phyloP scores from a whole-genome alignment of 2,888 invertebrate species.

The Autographa gamma region DNA sequence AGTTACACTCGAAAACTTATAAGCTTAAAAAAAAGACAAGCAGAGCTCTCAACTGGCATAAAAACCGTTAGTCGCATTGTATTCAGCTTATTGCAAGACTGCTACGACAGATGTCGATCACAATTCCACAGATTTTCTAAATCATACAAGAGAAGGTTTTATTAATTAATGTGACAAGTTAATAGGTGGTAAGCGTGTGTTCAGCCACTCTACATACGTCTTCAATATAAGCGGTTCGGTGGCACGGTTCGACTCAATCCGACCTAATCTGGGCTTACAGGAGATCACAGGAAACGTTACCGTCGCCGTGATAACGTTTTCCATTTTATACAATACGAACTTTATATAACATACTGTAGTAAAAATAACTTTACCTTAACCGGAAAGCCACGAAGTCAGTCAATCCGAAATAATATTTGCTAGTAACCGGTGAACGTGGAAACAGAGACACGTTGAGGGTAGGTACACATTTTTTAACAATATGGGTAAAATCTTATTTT shows the following conservation, averaged over 20 bases:
- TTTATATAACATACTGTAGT: constrained; percentile 39
- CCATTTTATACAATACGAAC: constrained; percentile 68
- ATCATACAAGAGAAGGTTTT: constrained; percentile 17
- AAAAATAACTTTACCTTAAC: constrained; percentile 21
- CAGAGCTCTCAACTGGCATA: background rate
- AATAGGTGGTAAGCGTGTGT: constrained; percentile 64
- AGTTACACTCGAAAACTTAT: background rate
- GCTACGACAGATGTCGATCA: no score
- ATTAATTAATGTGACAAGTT: constrained; percentile 64
- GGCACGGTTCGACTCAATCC: constrained; percentile 73
- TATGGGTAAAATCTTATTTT: no score
- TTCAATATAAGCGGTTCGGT: constrained; percentile 69
- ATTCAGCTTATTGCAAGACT: background rate
- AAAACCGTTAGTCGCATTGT: background rate
- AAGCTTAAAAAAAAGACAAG: background rate
- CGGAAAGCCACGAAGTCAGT: background rate
- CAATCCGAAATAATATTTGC: background rate
- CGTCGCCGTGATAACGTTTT: constrained; percentile 75
- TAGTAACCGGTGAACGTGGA: background rate
- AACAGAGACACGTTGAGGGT: background rate
- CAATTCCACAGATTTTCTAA: background rate
- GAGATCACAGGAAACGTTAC: constrained; percentile 81
- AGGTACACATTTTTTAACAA: no score
- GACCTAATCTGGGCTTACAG: constrained; percentile 83
- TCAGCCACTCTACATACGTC: constrained; percentile 63